Evolutionary conservation across 2,888 invertebrate genomes (phyloP).

Genomic region (Formica aserva): DNA sequence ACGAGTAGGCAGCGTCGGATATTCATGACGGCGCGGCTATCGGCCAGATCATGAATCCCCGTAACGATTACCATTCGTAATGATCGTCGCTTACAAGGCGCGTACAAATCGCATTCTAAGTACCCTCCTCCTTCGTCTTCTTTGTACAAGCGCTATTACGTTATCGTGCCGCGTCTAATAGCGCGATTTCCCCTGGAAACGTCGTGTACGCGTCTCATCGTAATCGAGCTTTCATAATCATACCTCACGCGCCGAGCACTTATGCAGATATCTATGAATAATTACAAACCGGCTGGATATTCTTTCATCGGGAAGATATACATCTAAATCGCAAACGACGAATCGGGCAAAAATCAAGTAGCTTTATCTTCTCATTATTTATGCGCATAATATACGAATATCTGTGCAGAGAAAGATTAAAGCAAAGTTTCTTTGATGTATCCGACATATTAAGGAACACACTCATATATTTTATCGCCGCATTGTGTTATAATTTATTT

Average conservation of each 20-base stretch:
- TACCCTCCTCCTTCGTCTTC: constrained; percentile 50
- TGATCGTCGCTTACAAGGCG: constrained; percentile 61
- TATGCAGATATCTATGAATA: constrained; percentile 30
- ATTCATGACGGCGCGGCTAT: constrained; percentile 54
- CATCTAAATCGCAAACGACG: constrained; percentile 9
- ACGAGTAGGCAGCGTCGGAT: constrained; percentile 42
- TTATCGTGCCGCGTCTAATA: constrained; percentile 52
- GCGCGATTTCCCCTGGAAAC: constrained; percentile 31
- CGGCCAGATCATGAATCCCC: constrained; percentile 54
- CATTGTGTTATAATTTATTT: neutral
- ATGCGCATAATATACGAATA: neutral
- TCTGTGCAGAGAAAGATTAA: neutral
- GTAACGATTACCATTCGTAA: constrained; percentile 68
- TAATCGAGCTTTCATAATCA: constrained; percentile 27
- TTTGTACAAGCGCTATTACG: constrained; percentile 43
- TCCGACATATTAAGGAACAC: constrained; percentile 4
- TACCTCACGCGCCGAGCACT: neutral
- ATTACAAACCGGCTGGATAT: neutral
- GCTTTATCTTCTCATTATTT: neutral
- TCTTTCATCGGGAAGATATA: neutral
- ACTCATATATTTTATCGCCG: neutral
- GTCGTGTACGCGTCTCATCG: constrained; percentile 15
- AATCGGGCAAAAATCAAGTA: constrained; percentile 20
- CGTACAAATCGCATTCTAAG: constrained; percentile 60
- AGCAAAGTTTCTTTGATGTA: constrained; percentile 19